phyloP scores from a whole-genome alignment of 1,140 invertebrate genomes.

The Plectus sambesii region DNA sequence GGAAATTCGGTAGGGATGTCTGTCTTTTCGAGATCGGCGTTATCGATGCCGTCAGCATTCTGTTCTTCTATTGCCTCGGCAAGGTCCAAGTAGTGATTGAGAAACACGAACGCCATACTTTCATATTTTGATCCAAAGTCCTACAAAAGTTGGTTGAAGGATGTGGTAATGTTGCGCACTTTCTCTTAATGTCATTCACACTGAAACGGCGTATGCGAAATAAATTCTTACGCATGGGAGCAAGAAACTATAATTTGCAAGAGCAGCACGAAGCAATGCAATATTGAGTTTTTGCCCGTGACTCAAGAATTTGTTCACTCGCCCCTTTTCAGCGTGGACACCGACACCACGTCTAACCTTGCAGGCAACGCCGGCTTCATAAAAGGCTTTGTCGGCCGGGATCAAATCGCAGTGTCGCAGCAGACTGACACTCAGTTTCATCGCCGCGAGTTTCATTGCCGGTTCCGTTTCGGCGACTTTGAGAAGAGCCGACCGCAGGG shows the following conservation, averaged over 20 bases:
- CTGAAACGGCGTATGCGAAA: conserved; percentile 16
- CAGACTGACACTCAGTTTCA: conserved; percentile 57
- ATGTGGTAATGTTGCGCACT: no score
- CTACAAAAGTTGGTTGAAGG: no score
- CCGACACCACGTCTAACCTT: no score
- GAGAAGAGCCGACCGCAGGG: conserved; percentile 55
- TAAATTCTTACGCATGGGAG: conserved; percentile 12
- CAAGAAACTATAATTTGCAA: no score
- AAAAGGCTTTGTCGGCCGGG: conserved; percentile 79
- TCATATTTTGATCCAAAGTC: conserved; percentile 54
- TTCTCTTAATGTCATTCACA: no score
- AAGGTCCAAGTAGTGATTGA: conserved; percentile 90
- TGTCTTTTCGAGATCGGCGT: conserved; percentile 71
- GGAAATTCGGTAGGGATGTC: conserved; percentile 77
- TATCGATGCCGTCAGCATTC: conserved; percentile 62
- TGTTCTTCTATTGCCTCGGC: conserved; percentile 73
- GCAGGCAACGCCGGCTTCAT: conserved; percentile 68
- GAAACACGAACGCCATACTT: conserved; percentile 85
- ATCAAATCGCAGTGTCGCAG: conserved; percentile 78
- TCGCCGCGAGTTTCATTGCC: no score
- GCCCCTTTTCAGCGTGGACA: neutral
- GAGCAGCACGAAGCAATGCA: no score
- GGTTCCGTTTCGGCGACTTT: conserved; percentile 19
- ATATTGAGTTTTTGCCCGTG: conserved; percentile 8
- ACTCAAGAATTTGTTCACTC: conserved; percentile 5